A percentile compares a stretch with the other conserved stretches of the same genome.
These are phyloP conservation scores for Monochamus alternatus DNA, from an alignment of 2,888 invertebrate genomes.

Conservation along the genomic window DNA sequence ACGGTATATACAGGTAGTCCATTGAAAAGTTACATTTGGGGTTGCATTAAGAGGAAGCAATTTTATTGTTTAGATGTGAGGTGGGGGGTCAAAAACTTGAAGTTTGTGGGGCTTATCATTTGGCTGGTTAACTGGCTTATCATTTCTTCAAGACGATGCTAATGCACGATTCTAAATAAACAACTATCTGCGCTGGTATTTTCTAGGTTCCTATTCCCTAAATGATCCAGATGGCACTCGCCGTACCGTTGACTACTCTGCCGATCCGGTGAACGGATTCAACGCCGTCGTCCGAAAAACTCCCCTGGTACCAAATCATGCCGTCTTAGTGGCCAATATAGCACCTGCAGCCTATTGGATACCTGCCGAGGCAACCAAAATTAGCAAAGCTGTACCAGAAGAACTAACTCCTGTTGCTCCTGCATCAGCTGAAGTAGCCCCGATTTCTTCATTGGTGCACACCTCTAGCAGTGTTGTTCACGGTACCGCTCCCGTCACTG, in stretches of 20 bases:
- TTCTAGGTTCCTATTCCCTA: conserved; percentile 69
- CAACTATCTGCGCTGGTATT: conserved; percentile 27
- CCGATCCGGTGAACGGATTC: conserved; percentile 71
- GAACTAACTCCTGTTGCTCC: conserved; percentile 49
- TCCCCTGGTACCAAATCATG: conserved; percentile 68
- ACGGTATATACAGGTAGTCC: conserved; percentile 59
- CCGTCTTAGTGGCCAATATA: conserved; percentile 61
- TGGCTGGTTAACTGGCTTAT: too few species aligned
- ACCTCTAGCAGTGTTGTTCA: conserved; percentile 41
- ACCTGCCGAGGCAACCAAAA: conserved; percentile 41
- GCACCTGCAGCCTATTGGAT: background rate
- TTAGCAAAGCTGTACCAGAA: conserved; percentile 44
- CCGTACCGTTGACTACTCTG: conserved; percentile 71
- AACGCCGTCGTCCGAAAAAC: conserved; percentile 74
- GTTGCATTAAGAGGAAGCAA: too few species aligned
- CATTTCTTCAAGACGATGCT: too few species aligned
- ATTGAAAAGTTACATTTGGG: too few species aligned
- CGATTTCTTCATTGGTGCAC: conserved; percentile 5
- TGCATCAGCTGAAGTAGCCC: conserved; percentile 27
- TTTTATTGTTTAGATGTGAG: too few species aligned
- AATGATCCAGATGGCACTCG: conserved; percentile 78
- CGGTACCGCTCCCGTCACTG: conserved; percentile 8
- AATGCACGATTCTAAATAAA: too few species aligned
- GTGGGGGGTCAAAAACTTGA: too few species aligned
- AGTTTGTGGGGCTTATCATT: too few species aligned